A percentile compares a stretch with the other conserved stretches of the same genome.
Evolutionary conservation across 2,888 invertebrate species (phyloP).

Genomic region (Rhamphomyia laevipes): DNA sequence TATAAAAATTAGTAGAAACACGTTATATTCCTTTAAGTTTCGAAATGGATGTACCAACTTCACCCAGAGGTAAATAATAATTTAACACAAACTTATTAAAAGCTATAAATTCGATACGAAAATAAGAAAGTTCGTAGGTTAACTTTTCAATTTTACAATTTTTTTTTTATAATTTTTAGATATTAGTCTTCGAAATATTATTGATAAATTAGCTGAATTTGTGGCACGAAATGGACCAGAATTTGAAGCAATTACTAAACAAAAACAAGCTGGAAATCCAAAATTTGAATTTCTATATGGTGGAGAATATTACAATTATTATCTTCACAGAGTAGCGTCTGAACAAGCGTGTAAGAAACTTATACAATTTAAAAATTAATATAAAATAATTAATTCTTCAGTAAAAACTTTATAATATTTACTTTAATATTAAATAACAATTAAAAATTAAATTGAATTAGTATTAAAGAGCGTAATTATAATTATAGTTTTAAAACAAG

Average conservation of each 20-base stretch:
- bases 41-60: constrained; percentile 6
- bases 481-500: constrained; percentile 11
- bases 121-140: too few relatives aligned
- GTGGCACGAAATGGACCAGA: constrained; percentile 99
- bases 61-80: constrained; percentile 5
- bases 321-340: constrained; percentile 89
- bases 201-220: constrained; percentile 97
- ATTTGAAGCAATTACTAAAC: constrained; percentile 97
- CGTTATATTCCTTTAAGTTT: background rate
- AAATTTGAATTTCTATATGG: constrained; percentile 96
- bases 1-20: background rate
- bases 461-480: too few relatives aligned
- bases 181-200: constrained; percentile 90
- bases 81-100: background rate
- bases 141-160: background rate
- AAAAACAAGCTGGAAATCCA: constrained; percentile 94
- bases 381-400: too few relatives aligned
- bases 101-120: too few relatives aligned
- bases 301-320: constrained; percentile 91
- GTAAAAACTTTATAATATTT: too few relatives aligned
- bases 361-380: background rate
- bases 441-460: too few relatives aligned
- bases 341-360: constrained; percentile 78
- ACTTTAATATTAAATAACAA: constrained; percentile 16
- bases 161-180: constrained; percentile 40